These are phyloP conservation scores for Otus scops DNA, from an alignment of 2,797 vertebrate species.

Conservation along the genomic window DNA sequence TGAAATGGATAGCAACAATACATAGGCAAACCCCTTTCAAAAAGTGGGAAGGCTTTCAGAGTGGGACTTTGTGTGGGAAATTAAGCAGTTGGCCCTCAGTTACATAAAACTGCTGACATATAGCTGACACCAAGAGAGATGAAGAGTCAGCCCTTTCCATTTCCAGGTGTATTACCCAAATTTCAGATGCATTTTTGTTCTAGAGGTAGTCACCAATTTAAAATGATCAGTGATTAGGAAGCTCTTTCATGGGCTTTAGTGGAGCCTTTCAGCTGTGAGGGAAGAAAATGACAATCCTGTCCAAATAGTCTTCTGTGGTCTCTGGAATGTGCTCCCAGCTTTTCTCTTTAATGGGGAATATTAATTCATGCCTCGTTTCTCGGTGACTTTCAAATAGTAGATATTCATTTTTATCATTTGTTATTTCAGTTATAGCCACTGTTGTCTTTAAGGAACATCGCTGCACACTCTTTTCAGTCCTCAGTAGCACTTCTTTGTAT, in stretches of 20 bases:
- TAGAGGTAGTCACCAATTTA: not conserved
- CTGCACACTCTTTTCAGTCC: not conserved
- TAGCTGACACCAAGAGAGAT: not conserved
- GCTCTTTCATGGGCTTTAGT: not conserved
- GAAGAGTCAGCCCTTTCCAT: not conserved
- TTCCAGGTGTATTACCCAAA: not conserved
- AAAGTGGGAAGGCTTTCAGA: not conserved
- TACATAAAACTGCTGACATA: not conserved
- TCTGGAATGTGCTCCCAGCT: not conserved
- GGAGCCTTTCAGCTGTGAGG: not conserved
- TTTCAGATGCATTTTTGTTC: not conserved
- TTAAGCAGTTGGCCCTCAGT: not conserved
- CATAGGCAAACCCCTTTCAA: not conserved
- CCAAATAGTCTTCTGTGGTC: not conserved
- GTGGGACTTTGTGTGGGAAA: not conserved
- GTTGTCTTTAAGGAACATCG: not conserved
- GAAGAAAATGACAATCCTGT: not conserved
- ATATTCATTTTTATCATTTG: not conserved
- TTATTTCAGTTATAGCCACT: not conserved
- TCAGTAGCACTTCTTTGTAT: not conserved
- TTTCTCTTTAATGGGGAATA: not conserved
- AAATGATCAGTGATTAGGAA: not conserved
- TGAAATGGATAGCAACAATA: not conserved
- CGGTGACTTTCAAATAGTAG: not conserved
- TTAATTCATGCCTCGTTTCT: not conserved